phyloP scores from a whole-genome alignment of 2,113 vertebrate species.

The Sorex fumeus region DNA sequence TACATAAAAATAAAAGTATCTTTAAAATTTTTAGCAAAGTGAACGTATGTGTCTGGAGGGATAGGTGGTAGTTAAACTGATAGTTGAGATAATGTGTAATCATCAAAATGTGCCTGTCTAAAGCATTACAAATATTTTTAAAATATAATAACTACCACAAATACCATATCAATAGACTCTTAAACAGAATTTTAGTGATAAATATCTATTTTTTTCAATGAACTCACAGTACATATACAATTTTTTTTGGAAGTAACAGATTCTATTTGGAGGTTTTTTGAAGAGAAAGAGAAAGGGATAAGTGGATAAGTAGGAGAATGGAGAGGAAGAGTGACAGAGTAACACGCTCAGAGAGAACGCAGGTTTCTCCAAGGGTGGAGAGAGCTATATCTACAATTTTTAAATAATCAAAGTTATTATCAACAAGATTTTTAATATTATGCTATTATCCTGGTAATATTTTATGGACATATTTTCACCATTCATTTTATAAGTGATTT shows the following conservation, averaged over 20 bases:
- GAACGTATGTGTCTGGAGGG: not conserved
- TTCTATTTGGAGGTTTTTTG: no score
- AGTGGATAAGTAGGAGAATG: no score
- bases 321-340: no score
- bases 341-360: no score
- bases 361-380: no score
- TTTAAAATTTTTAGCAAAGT: not conserved
- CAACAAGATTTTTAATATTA: not conserved
- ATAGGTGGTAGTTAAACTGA: not conserved
- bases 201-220: no score
- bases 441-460: not conserved
- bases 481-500: slow-evolving; percentile 1
- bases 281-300: no score
- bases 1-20: no score
- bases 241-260: no score
- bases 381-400: not conserved
- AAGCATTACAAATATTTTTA: not conserved
- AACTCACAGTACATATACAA: no score
- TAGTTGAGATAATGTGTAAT: not conserved
- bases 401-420: not conserved
- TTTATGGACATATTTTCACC: not conserved
- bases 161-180: not conserved
- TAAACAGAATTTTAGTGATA: not conserved
- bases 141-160: not conserved
- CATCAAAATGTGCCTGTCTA: not conserved